Evolutionary conservation across 2,888 invertebrate species (phyloP), one percentile per base, ranked within the genome.

Genomic region (Caenorhabditis zanzibari): DNA sequence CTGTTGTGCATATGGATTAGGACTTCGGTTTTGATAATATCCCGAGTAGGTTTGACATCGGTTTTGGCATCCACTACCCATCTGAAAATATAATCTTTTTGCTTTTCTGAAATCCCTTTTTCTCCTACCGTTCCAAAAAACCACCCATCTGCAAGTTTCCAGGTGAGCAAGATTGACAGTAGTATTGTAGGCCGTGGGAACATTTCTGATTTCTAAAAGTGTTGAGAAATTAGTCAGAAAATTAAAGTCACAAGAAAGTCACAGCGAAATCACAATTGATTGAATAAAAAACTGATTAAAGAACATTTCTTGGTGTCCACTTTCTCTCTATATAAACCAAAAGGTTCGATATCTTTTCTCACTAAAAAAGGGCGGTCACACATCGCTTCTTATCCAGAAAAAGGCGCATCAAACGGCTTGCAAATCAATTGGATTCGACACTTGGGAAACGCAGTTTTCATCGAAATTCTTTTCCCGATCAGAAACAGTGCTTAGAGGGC

Each of bases 361-460:
- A 49, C 63, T 26, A 12, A 41, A 52, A 75, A 75, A 75, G 75
- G 75, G 75, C 75, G 75, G 64, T 41, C 49, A 74, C 64, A 72
- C 22, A 22, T 26, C 44, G 63, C 54, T 56, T 66, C 32, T 66
- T n/a, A 49, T 16, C 28, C 22, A 44, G 19, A 35, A 59, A 74
- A 73, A 74, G 56, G 61, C 76, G 69, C 76, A 61, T 76, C 76
- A 76, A 69, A 19, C 68, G 68, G 68, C 76, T 68, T 69, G 61
- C 69, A 76, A 76, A 69, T 76, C 76, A 76, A 76, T 76, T 61
- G 16, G 61, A 69, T 52, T 69, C 76, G 76, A 76, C 76, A 69
- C 76, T 68, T 76, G 76, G 76, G 76, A 76, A 76, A 69, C 68
- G 76, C 68, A 76, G 69, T 69, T 69, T 68, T 76, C 61, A 16